Percentiles rank a stretch among this genome's conserved stretches.
Conservation (phyloP, 2,888 invertebrate species). For the Colletes collaris region DNA sequence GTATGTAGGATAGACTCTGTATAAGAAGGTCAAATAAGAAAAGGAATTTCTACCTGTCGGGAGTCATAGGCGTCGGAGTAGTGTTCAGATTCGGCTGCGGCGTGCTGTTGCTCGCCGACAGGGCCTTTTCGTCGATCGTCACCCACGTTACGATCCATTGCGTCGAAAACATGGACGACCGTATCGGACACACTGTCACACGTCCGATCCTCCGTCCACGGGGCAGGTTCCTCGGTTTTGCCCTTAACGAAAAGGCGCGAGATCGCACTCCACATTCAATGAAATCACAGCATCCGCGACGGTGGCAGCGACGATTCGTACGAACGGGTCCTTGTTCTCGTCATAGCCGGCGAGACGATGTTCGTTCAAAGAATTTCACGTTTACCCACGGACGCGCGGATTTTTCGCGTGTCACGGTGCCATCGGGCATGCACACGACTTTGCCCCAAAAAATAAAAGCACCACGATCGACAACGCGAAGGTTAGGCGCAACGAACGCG, state of each 20-base stretch:
- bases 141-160: slow-evolving; percentile 82
- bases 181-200: slow-evolving; percentile 70
- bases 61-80: slow-evolving; percentile 78
- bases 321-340: slow-evolving; percentile 68
- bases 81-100: slow-evolving; percentile 75
- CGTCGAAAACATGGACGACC: slow-evolving; percentile 82
- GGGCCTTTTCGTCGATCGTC: slow-evolving; percentile 80
- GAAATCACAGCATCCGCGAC: slow-evolving; percentile 57
- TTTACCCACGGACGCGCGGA: slow-evolving; percentile 1
- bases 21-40: not conserved
- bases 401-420: slow-evolving; percentile 22
- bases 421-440: slow-evolving; percentile 11
- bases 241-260: slow-evolving; percentile 80
- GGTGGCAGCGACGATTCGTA: slow-evolving; percentile 52
- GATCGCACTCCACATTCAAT: slow-evolving; percentile 83
- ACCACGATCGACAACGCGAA: not conserved
- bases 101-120: slow-evolving; percentile 70
- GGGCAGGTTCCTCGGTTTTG: slow-evolving; percentile 63
- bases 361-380: slow-evolving; percentile 7
- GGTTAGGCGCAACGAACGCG: slow-evolving; percentile 36
- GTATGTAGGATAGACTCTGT: no score
- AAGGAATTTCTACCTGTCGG: slow-evolving; percentile 74
- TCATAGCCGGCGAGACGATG: slow-evolving; percentile 63
- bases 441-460: not conserved
- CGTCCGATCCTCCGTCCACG: slow-evolving; percentile 54